phyloP scores from a whole-genome alignment of 2,888 invertebrate genomes.

The Melanargia galathea region DNA sequence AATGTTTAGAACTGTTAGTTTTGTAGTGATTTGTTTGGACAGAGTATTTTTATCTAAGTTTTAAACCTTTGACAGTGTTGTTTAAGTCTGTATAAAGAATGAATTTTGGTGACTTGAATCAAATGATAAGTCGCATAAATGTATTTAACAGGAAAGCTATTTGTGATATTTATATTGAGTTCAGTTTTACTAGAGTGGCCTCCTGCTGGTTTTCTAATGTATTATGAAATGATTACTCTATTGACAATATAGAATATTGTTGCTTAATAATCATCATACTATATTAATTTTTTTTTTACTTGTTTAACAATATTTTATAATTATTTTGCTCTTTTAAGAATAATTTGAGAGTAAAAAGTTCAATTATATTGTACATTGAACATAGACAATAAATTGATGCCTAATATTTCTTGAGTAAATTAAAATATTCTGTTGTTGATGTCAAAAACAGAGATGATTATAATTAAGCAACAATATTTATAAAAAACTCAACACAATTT shows the following conservation, averaged over 20 bases:
- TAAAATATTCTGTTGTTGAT: neutral
- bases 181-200: constrained; percentile 38
- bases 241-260: constrained; percentile 19
- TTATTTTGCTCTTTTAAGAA: neutral
- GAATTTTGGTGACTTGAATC: constrained; percentile 68
- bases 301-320: neutral
- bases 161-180: constrained; percentile 75
- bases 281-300: neutral
- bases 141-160: constrained; percentile 62
- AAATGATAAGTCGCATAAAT: constrained; percentile 54
- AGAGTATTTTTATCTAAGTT: constrained; percentile 78
- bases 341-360: neutral
- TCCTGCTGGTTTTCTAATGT: constrained; percentile 31
- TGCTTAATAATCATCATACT: constrained; percentile 10
- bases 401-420: neutral
- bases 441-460: constrained; percentile 7
- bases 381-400: neutral
- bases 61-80: constrained; percentile 73
- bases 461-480: constrained; percentile 3
- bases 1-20: constrained; percentile 47
- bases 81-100: constrained; percentile 70
- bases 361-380: neutral
- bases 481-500: neutral
- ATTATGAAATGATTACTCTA: constrained; percentile 3
- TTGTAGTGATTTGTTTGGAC: constrained; percentile 57